Conservation (phyloP, 1,140 invertebrate species). For the Achroia grisella region DNA sequence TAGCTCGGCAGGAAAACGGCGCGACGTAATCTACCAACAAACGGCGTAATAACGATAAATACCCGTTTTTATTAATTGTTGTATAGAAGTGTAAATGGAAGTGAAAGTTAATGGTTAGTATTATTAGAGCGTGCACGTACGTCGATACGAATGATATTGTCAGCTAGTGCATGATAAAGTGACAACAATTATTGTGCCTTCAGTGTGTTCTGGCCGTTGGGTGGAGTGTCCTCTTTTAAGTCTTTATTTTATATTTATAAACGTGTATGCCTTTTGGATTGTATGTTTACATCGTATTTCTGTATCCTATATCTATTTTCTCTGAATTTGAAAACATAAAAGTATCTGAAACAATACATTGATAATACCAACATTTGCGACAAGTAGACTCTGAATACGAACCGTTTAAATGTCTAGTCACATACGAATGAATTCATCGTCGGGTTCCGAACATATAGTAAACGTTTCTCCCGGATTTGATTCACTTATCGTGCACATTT, state of each 20-base stretch:
- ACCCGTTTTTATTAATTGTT: background rate
- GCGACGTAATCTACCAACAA: too few relatives aligned
- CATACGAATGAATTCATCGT: too few relatives aligned
- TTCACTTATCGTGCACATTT: background rate
- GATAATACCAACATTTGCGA: background rate
- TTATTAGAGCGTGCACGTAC: background rate
- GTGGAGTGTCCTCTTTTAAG: slow-evolving; percentile 11
- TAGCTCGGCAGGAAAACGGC: too few relatives aligned
- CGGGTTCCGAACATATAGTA: background rate
- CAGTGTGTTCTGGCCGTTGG: slow-evolving; percentile 23
- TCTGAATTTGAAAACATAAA: background rate
- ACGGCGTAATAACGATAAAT: too few relatives aligned
- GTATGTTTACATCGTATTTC: background rate
- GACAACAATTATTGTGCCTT: slow-evolving; percentile 31
- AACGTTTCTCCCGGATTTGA: background rate
- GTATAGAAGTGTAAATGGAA: background rate
- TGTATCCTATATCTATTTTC: background rate
- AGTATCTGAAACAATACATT: background rate
- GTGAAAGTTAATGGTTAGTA: slow-evolving; percentile 1
- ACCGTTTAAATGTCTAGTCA: too few relatives aligned
- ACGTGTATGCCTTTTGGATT: too few relatives aligned
- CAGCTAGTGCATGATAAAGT: slow-evolving; percentile 10
- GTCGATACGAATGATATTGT: too few relatives aligned
- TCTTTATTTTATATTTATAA: slow-evolving; percentile 7
- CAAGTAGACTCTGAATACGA: too few relatives aligned